These are phyloP conservation scores for Ceratitis capitata DNA, from an alignment of 1,140 invertebrate species.

Conservation along the genomic window DNA sequence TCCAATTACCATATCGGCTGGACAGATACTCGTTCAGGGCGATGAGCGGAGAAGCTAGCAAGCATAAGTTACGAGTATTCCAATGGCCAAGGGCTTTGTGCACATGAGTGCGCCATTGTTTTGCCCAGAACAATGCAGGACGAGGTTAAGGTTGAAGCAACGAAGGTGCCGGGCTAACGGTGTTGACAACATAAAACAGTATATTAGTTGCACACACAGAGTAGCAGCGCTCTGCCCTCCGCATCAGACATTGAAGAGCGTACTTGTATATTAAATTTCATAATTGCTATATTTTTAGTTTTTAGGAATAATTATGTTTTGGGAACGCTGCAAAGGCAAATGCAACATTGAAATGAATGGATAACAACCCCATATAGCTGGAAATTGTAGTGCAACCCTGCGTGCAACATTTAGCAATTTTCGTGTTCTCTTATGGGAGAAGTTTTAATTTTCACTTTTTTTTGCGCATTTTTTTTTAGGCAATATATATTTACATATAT, in stretches of 20 bases:
- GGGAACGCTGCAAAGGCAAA: neutral
- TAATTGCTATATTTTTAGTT: slow-evolving; percentile 3
- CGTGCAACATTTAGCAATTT: neutral
- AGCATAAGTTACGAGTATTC: neutral
- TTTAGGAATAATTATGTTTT: neutral
- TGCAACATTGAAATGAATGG: no score
- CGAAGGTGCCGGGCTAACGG: neutral
- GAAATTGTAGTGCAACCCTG: no score
- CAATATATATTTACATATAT: neutral
- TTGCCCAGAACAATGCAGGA: neutral
- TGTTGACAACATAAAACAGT: neutral
- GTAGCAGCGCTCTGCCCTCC: neutral
- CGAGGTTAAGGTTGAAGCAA: neutral
- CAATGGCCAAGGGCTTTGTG: neutral
- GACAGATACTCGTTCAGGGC: neutral
- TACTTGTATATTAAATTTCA: slow-evolving; percentile 19
- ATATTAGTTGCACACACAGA: neutral
- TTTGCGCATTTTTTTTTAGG: no score
- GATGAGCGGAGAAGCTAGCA: neutral
- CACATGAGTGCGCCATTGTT: neutral
- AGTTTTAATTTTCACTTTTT: neutral
- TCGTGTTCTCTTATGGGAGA: neutral
- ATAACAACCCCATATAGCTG: no score
- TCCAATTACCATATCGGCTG: neutral
- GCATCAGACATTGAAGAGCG: neutral